Evolutionary conservation across 2,888 invertebrate genomes (phyloP).

Genomic region (Eumacrocentrus americanus): DNA sequence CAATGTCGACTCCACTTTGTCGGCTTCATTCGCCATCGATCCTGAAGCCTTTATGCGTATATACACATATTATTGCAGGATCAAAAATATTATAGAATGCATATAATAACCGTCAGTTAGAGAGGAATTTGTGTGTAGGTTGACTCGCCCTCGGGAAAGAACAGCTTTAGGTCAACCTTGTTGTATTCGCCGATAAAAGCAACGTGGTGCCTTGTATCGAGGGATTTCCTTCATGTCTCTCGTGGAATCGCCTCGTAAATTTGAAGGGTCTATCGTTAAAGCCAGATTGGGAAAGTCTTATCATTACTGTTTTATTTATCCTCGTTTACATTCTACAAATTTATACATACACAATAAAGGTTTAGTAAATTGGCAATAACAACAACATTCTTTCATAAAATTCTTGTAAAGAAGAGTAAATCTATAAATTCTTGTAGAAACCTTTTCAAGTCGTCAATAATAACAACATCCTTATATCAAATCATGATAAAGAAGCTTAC

Average conservation of each 20-base stretch:
- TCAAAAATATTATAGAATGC: neutral
- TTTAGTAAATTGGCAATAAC: too few species aligned
- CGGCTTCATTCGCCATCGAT: slow-evolving; percentile 20
- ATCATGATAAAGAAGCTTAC: neutral
- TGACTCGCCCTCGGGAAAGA: slow-evolving; percentile 2
- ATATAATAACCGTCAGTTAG: neutral
- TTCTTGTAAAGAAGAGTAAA: too few species aligned
- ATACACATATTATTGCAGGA: neutral
- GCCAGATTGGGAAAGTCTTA: slow-evolving; percentile 7
- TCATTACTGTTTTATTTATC: slow-evolving; percentile 1
- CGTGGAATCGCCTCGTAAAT: slow-evolving; percentile 11
- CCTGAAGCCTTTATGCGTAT: neutral
- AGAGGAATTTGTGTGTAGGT: slow-evolving; percentile 4
- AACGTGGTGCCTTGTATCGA: slow-evolving; percentile 6
- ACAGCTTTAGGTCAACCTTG: slow-evolving; percentile 9
- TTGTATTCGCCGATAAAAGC: slow-evolving; percentile 6
- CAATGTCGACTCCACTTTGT: slow-evolving; percentile 27
- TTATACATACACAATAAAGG: too few species aligned
- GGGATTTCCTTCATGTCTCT: slow-evolving; percentile 6
- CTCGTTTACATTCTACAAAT: neutral
- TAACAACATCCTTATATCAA: neutral
- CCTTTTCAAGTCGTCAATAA: too few species aligned
- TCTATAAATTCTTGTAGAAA: too few species aligned
- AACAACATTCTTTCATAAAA: too few species aligned
- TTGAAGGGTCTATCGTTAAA: neutral